Evolutionary conservation across 2,888 invertebrate genomes (phyloP).

Genomic region (Scaptomyza polygonia): DNA sequence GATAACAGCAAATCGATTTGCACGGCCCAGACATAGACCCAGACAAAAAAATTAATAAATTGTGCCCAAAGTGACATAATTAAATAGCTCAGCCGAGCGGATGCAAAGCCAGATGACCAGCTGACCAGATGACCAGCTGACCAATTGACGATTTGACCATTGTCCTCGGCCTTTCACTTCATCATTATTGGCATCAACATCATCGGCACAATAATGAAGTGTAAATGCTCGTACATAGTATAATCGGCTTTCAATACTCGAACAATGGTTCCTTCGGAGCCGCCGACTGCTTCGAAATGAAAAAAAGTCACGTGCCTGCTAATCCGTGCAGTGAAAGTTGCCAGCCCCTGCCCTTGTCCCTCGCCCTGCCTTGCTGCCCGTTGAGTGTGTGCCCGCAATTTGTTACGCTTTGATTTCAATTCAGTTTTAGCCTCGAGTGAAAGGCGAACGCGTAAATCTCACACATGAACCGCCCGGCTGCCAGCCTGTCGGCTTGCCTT

Average conservation of each 20-base stretch:
- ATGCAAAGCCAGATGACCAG: conserved; percentile 24
- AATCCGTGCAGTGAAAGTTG: conserved; percentile 70
- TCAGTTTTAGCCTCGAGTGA: conserved; percentile 47
- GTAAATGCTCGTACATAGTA: conserved; percentile 62
- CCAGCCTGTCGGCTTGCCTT: conserved; percentile 17
- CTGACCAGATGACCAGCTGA: conserved; percentile 49
- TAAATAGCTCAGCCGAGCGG: conserved; percentile 42
- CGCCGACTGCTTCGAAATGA: conserved; percentile 43
- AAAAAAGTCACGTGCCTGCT: conserved; percentile 74
- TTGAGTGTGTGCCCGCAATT: conserved; percentile 65
- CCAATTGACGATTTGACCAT: conserved; percentile 57
- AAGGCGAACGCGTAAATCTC: conserved; percentile 64
- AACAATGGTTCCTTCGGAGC: conserved; percentile 50
- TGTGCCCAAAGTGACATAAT: conserved; percentile 69
- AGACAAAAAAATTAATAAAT: conserved; percentile 60
- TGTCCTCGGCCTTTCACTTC: conserved; percentile 29
- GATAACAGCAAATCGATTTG: conserved; percentile 71
- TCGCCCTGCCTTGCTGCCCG: conserved; percentile 13
- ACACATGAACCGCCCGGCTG: conserved; percentile 46
- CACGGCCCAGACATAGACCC: conserved; percentile 33
- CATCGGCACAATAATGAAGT: conserved; percentile 65
- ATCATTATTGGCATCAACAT: conserved; percentile 4
- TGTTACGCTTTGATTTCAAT: conserved; percentile 76
- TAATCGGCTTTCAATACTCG: conserved; percentile 70
- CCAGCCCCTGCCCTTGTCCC: conserved; percentile 21